Percentiles rank a stretch among this genome's conserved stretches.
Evolutionary conservation across 2,113 vertebrate genomes (phyloP).

Genomic region (Cheilinus undulatus): DNA sequence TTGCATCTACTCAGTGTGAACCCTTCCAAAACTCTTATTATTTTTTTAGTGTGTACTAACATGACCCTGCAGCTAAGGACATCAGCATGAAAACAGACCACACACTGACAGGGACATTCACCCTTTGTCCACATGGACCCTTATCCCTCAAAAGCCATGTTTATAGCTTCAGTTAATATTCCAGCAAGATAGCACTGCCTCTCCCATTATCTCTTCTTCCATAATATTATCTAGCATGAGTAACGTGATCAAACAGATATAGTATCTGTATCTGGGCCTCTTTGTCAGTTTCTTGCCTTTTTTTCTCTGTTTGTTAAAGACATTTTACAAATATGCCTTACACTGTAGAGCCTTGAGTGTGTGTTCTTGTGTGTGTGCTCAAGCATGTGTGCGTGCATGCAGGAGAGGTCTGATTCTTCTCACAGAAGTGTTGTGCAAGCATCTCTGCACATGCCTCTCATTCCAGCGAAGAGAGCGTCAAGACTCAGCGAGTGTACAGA

Average conservation of each 20-base stretch:
- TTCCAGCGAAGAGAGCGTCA: constrained; percentile 65
- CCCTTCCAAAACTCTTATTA: constrained; percentile 22
- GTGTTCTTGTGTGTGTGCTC: constrained; percentile 8
- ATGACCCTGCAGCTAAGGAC: constrained; percentile 67
- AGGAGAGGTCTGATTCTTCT: constrained; percentile 53
- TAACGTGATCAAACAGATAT: constrained; percentile 18
- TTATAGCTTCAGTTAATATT: constrained; percentile 65
- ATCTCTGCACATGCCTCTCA: constrained; percentile 55
- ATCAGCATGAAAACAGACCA: constrained; percentile 62
- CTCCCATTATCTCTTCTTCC: constrained; percentile 48
- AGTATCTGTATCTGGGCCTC: constrained; percentile 24
- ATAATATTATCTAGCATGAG: constrained; percentile 47
- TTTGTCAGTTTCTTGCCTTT: constrained; percentile 13
- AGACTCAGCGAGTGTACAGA: constrained; percentile 12
- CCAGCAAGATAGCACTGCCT: constrained; percentile 38
- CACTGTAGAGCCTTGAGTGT: not conserved
- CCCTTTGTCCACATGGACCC: constrained; percentile 64
- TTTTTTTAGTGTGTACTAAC: constrained; percentile 40
- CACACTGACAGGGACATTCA: constrained; percentile 72
- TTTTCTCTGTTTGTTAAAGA: constrained; percentile 11
- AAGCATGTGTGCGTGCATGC: constrained; percentile 2
- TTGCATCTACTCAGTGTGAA: not conserved
- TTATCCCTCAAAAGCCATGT: constrained; percentile 63
- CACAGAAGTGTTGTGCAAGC: constrained; percentile 68
- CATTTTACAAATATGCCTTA: constrained; percentile 15